Base-by-base conservation (phyloP, 1,140 invertebrate genomes). In the Drosophila repletoides region DNA sequence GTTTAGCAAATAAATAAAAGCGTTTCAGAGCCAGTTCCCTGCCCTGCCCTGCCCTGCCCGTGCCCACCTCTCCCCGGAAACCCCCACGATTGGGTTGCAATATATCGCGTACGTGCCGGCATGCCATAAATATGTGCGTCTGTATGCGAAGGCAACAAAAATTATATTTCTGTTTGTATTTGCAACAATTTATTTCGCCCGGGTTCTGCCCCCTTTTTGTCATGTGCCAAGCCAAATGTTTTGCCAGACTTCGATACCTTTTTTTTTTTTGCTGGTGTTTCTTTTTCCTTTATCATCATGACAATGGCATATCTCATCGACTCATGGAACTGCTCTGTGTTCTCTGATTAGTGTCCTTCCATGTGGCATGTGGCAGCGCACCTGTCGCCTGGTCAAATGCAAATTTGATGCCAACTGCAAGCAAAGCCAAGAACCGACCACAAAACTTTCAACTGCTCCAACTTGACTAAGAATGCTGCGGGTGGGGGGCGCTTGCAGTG, bases 111-210 rank as follows among this genome's bases (percentile, higher is more conserved):
- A 88, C 83, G 83, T 88, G 83, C 72, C 63, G 83, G 83, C 74
- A 88, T 88, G 83, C 83, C 83, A 88, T 88, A 88, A 88, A 88
- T 88, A 88, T 74, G 43, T 71, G 45, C 53, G 56, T 76, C 55
- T 72, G 56, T 69, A 34, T 64, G 64, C 29, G 51, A 64, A n/a
- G 58, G 59, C 72, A 80, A 81, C 81, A 87, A 76, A 86, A 83
- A 88, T 83, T 88, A 88, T 88, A 83, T 83, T 88, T 88, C 67
- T 88, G 76, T 72, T 88, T 83, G 83, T 83, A 74, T 83, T 88
- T 72, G 83, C 83, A 83, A 88, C 74, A 77, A 88, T 88, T 88
- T 79, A 76, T 88, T 69, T 72, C 59, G 55, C 51, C 59, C 45
- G 41, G 26, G 9, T n/a, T 12, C 31, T 26, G 9, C 28, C 34